Evolutionary conservation across 2,113 vertebrate species (phyloP), one percentile per base, ranked within the genome.

Genomic region (Dromas ardeola): DNA sequence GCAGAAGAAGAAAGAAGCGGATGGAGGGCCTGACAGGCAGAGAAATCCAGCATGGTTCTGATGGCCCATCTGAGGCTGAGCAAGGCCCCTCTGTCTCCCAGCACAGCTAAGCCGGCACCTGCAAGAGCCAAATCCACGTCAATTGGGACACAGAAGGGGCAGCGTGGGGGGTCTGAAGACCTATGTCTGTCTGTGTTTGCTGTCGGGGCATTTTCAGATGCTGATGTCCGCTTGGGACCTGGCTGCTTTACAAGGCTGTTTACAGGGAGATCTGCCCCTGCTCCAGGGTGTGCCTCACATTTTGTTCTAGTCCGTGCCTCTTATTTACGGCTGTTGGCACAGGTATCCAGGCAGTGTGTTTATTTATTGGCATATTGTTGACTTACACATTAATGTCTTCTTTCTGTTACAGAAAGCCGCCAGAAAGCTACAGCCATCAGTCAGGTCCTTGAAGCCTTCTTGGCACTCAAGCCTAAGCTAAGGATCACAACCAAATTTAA

Each of bases 51-150:
- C 0, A 0, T 42, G 81, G 58, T 59, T 79, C 63, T 88, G 22
- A 50, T 47, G 52, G 47, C 10, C 29, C 20, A 32, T 3, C 15
- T 30, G 32, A 5, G 13, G 49, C 58, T 53, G 13, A 77, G 42
- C 5, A 9, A 86, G 72, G 38, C 25, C 23, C 25, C 32, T 71
- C 4, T 2, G 42, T 23, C 26, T 73, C 42, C 29, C 29, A 86
- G 78, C 30, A 42, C 30, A 36, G 59, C 32, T 62, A 58, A 38
- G 11, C 25, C 52, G 70, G 58, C 26, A 61, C 32, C 30, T 36
- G 4, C 26, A 26, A 63, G 30, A 81, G 59, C 5, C 36, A 77
- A 65, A 80, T 25, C 32, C 22, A 21, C 0, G 0, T 27, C 21
- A 71, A 30, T 5, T 0, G 0, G 27, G 52, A 61, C 56, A 20